These are phyloP conservation scores for Clavelina lepadiformis DNA, from an alignment of 23 tunicate genomes.

Conservation along the genomic window DNA sequence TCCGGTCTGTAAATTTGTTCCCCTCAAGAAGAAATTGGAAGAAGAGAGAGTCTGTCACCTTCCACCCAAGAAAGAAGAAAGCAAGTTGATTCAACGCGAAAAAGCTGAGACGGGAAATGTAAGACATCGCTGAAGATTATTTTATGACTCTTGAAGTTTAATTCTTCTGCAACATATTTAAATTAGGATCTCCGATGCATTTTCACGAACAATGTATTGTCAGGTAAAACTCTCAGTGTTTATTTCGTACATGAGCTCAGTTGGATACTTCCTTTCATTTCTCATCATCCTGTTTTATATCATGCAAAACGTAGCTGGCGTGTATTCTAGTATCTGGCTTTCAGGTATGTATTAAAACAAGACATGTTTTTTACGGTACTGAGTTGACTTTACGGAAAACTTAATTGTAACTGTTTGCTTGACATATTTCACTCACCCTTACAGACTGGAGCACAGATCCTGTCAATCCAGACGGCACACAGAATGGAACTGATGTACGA, in stretches of 20 bases:
- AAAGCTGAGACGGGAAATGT: slow-evolving; percentile 75
- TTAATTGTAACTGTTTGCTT: too few relatives aligned
- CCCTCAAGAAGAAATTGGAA: slow-evolving; percentile 27
- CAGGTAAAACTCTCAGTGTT: slow-evolving; percentile 37
- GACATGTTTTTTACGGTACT: too few relatives aligned
- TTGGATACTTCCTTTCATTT: slow-evolving; percentile 43
- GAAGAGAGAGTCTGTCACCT: slow-evolving; percentile 6
- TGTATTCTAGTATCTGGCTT: slow-evolving; percentile 82
- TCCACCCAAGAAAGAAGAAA: slow-evolving; percentile 13
- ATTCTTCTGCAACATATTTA: background rate
- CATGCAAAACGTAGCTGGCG: slow-evolving; percentile 60
- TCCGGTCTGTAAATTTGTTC: slow-evolving; percentile 16
- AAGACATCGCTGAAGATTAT: background rate
- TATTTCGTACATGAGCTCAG: slow-evolving; percentile 39
- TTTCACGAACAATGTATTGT: too few relatives aligned
- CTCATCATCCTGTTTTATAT: slow-evolving; percentile 36
- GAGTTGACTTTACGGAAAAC: too few relatives aligned
- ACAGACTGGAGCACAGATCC: slow-evolving; percentile 71
- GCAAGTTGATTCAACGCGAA: slow-evolving; percentile 43
- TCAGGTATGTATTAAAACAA: slow-evolving; percentile 35
- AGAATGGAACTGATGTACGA: slow-evolving; percentile 33
- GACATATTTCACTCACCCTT: too few relatives aligned
- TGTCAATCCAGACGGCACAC: slow-evolving; percentile 50
- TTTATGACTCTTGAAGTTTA: background rate
- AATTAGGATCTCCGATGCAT: too few relatives aligned